Evolutionary conservation across 1,140 invertebrate genomes (phyloP).

Genomic region (Lepidotrigona ventralis): DNA sequence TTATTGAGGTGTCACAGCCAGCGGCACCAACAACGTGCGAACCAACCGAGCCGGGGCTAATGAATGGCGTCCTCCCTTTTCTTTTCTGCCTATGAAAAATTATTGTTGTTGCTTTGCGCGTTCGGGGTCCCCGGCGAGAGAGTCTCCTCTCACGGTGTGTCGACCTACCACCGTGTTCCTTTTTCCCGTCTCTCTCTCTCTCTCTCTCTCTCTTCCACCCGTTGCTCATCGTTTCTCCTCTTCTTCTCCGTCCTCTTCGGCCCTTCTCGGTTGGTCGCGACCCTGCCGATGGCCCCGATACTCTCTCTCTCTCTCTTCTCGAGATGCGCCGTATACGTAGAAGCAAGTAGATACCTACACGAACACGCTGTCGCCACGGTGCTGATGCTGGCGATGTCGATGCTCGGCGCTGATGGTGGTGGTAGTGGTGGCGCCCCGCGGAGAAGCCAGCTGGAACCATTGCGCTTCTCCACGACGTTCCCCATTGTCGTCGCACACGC

Average conservation of each 20-base stretch:
- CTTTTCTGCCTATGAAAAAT: conserved; percentile 76
- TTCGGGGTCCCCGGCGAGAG: conserved; percentile 39
- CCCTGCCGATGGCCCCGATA: conserved; percentile 54
- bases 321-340: background rate
- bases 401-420: conserved; percentile 49
- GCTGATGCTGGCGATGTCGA: conserved; percentile 39
- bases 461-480: conserved; percentile 29
- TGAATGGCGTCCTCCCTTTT: conserved; percentile 76
- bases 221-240: background rate
- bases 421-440: conserved; percentile 60
- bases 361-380: conserved; percentile 1
- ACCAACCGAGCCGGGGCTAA: conserved; percentile 76
- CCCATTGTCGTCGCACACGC: conserved; percentile 57
- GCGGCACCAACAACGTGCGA: conserved; percentile 75
- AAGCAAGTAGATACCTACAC: background rate
- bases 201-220: conserved; percentile 37
- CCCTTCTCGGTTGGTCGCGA: conserved; percentile 26
- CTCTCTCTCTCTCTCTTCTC: background rate
- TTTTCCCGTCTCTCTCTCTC: conserved; percentile 46
- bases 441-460: conserved; percentile 69
- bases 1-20: conserved; percentile 76
- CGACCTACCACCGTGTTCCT: conserved; percentile 71
- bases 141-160: conserved; percentile 56
- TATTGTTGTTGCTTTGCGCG: conserved; percentile 64
- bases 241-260: background rate